Evolutionary conservation across 1,140 invertebrate genomes (phyloP).

Genomic region (Bombus waltoni): DNA sequence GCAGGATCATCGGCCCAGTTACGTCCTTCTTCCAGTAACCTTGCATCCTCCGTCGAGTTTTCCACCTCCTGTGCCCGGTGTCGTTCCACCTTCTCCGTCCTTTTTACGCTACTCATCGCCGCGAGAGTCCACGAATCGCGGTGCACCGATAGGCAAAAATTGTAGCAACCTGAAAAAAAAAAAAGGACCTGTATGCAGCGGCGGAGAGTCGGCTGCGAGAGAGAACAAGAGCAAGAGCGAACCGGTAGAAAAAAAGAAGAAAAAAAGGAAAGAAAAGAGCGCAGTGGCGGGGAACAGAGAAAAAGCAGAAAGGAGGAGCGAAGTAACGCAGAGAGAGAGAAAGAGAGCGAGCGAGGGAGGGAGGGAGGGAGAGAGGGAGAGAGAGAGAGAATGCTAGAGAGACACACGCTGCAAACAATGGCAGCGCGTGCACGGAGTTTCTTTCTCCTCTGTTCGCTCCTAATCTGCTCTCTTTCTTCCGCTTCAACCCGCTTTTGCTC

Average conservation of each 20-base stretch:
- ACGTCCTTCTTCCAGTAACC: slow-evolving; percentile 77
- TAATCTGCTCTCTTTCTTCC: slow-evolving; percentile 55
- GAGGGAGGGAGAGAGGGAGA: slow-evolving; percentile 72
- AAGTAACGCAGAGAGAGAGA: slow-evolving; percentile 31
- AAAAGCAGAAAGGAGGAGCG: slow-evolving; percentile 6
- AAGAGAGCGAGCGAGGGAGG: slow-evolving; percentile 58
- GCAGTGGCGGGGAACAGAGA: slow-evolving; percentile 19
- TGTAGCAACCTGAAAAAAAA: slow-evolving; percentile 59
- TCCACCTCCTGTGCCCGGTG: slow-evolving; percentile 39
- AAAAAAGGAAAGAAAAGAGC: not conserved
- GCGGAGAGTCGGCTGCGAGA: not conserved
- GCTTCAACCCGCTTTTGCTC: slow-evolving; percentile 31
- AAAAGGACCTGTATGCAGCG: not conserved
- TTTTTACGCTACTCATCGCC: slow-evolving; percentile 7
- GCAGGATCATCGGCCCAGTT: slow-evolving; percentile 77
- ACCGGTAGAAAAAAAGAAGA: not conserved
- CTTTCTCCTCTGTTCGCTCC: slow-evolving; percentile 59
- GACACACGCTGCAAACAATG: slow-evolving; percentile 81
- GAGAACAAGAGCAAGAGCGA: slow-evolving; percentile 40
- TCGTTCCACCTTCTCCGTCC: slow-evolving; percentile 10
- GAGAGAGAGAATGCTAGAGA: slow-evolving; percentile 60
- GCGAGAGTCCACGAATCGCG: slow-evolving; percentile 13
- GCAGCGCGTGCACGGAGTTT: slow-evolving; percentile 78
- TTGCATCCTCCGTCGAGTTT: slow-evolving; percentile 65
- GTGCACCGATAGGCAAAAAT: slow-evolving; percentile 70